Evolutionary conservation across 2,888 invertebrate genomes (phyloP), one percentile per base, ranked within the genome.

Genomic region (Frankliniella intonsa): DNA sequence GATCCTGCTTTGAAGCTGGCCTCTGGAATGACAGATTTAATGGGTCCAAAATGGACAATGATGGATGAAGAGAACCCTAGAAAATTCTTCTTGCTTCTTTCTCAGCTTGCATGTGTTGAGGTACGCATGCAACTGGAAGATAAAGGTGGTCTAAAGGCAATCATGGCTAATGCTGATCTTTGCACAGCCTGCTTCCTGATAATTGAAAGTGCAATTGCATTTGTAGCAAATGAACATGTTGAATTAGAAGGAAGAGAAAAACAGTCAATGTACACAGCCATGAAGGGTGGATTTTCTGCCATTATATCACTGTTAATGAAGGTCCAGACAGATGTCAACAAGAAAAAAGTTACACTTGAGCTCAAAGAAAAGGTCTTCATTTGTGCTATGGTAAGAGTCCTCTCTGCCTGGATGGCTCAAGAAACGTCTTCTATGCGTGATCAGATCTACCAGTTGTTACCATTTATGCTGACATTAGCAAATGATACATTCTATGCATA

Each of bases 91-190:
- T 93, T 97, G 85, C 89, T 97, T 27, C 88, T 97, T 17, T 92
- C 97, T 82, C 97, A 97, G 87, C 89, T 98, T 82, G 93, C 95
- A 85, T 95, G 96, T 81, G 95, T 97, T 86, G 97, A 98, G 90
- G 94, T 97, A 0, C 92, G 97, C 86, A 97, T 98, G 97, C 95
- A 96, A 85, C 90, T 97, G 84, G 97, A 97, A 86, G 95, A 96
- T 84, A 93, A 94, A 86, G 82, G 82, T 81, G 85, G 86, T 10
- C 90, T 96, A 85, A 94, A 95, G 87, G 92, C 94, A 86, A 93
- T 95, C 0, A 92, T 93, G 87, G 90, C 91, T 80, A 93, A 95
- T 87, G 92, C 93, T 81, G 94, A 95, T 84, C 89, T 96, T 80
- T 90, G 96, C n/a, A 93, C 94, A 12, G 91, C 94, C 81, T 96